Percentiles rank a stretch among this genome's conserved stretches.
phyloP scores from a whole-genome alignment of 2,888 invertebrate species.

The Julus scanicus region DNA sequence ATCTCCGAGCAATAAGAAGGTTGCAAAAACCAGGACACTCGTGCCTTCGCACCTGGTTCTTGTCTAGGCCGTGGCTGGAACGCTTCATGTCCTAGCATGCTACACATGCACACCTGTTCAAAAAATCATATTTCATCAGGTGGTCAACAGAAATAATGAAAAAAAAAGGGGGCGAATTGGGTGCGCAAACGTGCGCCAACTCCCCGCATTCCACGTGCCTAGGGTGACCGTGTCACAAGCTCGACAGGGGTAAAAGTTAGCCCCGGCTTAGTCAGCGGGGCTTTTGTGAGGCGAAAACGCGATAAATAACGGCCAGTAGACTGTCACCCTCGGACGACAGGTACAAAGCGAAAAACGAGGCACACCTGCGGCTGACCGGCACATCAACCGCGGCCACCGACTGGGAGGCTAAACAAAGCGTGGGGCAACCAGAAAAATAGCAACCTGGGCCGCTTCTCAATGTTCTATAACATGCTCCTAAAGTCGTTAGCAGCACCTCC shows the following conservation, averaged over 20 bases:
- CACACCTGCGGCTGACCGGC: neutral
- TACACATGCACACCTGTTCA: neutral
- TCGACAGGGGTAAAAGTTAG: neutral
- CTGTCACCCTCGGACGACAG: neutral
- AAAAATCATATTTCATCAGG: slow-evolving; percentile 27
- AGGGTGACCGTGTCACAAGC: neutral
- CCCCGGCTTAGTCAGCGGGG: neutral
- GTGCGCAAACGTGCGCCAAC: neutral
- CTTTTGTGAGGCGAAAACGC: neutral
- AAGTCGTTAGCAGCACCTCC: too few relatives aligned
- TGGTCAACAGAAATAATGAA: slow-evolving; percentile 9
- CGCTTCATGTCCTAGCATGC: neutral
- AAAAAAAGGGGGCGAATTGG: neutral
- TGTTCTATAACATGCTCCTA: too few relatives aligned
- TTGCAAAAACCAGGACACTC: neutral
- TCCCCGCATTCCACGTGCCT: slow-evolving; percentile 9
- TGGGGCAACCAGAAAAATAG: too few relatives aligned
- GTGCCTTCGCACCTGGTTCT: neutral
- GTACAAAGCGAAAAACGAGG: neutral
- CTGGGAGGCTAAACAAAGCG: too few relatives aligned
- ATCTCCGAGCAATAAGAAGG: neutral
- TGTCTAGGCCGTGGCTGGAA: neutral
- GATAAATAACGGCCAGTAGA: neutral
- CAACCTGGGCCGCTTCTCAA: too few relatives aligned
- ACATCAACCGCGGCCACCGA: too few relatives aligned